Percentiles rank a stretch among this genome's conserved stretches.
These are phyloP conservation scores for Scophthalmus maximus DNA, from an alignment of 2,113 vertebrate genomes.

Conservation along the genomic window DNA sequence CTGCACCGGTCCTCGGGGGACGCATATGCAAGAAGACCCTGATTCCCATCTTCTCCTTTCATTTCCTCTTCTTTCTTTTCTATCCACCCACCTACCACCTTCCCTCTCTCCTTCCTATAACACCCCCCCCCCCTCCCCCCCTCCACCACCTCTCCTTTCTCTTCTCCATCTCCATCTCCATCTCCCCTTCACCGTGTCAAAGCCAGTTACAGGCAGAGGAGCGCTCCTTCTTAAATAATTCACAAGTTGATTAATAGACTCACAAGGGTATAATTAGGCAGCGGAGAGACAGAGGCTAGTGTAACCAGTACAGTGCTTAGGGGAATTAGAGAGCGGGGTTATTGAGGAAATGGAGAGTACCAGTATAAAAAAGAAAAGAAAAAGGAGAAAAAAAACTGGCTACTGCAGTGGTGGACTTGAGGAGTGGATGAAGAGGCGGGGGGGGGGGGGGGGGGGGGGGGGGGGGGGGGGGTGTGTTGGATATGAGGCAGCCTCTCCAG, in stretches of 20 bases:
- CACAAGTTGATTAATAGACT: conserved; percentile 99
- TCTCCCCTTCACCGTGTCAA: conserved; percentile 86
- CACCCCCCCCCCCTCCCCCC: background rate
- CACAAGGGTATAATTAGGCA: conserved; percentile 99
- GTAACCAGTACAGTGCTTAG: conserved; percentile 96
- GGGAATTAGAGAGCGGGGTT: conserved; percentile 91
- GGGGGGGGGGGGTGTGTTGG: conserved; percentile 81
- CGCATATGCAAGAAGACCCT: conserved; percentile 71
- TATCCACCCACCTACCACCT: conserved; percentile 40
- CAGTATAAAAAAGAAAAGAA: conserved; percentile 60
- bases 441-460: conserved; percentile 63
- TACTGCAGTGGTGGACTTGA: conserved; percentile 84
- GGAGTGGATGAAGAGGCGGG: conserved; percentile 62
- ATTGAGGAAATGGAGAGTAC: conserved; percentile 85
- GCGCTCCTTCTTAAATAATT: conserved; percentile 97
- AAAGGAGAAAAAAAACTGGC: conserved; percentile 59
- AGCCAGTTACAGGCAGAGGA: conserved; percentile 92
- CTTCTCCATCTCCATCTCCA: conserved; percentile 55
- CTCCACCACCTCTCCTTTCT: conserved; percentile 63
- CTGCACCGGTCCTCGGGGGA: conserved; percentile 74
- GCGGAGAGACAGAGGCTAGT: conserved; percentile 95
- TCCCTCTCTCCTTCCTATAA: conserved; percentile 32
- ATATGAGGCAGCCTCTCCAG: conserved; percentile 97
- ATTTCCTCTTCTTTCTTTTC: conserved; percentile 38
- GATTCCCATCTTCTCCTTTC: conserved; percentile 67